Evolutionary conservation across 35 echinoderm and acorn worm genomes (phyloP).

Genomic region (Nesometra sesokonis): DNA sequence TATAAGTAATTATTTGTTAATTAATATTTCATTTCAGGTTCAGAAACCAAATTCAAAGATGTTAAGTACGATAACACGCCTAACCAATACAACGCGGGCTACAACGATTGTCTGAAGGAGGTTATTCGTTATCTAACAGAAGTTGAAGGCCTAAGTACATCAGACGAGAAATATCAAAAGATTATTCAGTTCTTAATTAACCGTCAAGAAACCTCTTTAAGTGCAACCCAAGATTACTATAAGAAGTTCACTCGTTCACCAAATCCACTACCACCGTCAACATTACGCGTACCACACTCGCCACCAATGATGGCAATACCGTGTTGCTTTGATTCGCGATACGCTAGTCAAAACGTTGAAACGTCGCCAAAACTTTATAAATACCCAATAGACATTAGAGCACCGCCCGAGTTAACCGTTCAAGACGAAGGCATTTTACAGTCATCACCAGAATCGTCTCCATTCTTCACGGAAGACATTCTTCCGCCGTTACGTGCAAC

Average conservation of each 20-base stretch:
- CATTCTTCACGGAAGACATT: background rate
- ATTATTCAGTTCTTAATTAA: background rate
- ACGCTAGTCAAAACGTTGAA: background rate
- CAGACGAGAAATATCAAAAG: background rate
- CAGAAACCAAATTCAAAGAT: background rate
- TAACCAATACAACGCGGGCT: slow-evolving; percentile 1
- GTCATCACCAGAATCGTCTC: background rate
- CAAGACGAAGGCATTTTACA: background rate
- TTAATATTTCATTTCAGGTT: background rate
- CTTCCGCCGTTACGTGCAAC: background rate
- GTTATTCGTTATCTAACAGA: slow-evolving; percentile 8
- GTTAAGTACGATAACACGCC: background rate
- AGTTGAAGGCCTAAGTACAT: background rate
- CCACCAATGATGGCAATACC: background rate
- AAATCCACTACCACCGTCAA: background rate
- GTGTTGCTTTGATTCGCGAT: background rate
- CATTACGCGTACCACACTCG: background rate
- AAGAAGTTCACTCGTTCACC: background rate
- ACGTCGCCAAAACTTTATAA: background rate
- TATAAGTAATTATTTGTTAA: no score
- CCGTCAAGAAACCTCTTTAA: background rate
- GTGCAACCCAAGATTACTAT: background rate
- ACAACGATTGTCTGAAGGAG: background rate
- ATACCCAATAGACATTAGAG: background rate
- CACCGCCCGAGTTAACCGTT: background rate